Base-by-base conservation (phyloP, 1,140 invertebrate species). In the Diploscapter pachys region DNA sequence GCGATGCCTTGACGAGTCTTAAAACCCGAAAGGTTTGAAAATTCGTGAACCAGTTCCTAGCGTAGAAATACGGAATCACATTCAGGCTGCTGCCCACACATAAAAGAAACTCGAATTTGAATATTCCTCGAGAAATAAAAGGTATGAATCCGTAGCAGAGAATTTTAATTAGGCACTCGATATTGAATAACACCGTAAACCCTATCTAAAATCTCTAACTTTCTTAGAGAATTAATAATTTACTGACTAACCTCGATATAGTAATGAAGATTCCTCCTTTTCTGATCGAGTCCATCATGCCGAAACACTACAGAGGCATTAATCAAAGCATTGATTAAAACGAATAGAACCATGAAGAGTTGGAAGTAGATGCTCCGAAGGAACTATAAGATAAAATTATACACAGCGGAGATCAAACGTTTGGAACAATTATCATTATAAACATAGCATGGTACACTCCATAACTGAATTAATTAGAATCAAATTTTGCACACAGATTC, bases 101-200 rank as follows among this genome's bases (percentile, higher is more conserved):
- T 55, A 99, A 86, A 3, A 98, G 88, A 51, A 99, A 87, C 88
- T 99, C 97, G 88, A 99, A 98, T 86, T 99, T 99, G 86, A 98
- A 96, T 74, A 97, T 93, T 2, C 95, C 95, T 85, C 97, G 92
- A 82, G 94, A 93, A 83, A 93, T 93, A 86, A 98, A 99, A 31
- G 93, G 92, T 75, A 91, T 90, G 87, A 94, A 93, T 3, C 96
- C 96, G 55, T 98, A 88, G 87, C 96, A 98, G 91, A 95, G 96
- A 79, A 99, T 93, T 88, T 99, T 99, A 81, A 99, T 94, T 2
- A 98, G 81, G 0, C 93, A 93, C 89, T 99, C 97, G 69, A 98
- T 87, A 83, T 97, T 92, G 80, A 99, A 91, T 77, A 99, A 90
- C 70, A 96, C 90, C 0, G 96, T 98, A 85, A 98, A 98, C 54